Percentiles rank a stretch among this genome's conserved stretches.
Evolutionary conservation across 2,113 vertebrate species (phyloP).

Genomic region (Pao palembangensis): DNA sequence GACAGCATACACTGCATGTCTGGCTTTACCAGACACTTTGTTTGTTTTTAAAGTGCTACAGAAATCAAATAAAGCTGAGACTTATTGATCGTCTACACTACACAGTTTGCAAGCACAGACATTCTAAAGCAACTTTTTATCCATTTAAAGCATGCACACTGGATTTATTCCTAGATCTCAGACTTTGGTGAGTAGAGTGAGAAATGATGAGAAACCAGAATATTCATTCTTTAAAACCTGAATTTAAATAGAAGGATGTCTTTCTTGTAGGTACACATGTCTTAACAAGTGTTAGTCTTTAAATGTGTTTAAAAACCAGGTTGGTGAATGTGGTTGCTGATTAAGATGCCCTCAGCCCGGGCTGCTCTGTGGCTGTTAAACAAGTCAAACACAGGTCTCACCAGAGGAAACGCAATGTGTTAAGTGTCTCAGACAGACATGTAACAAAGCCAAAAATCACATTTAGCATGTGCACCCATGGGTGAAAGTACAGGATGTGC

Average conservation of each 20-base stretch:
- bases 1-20: no score
- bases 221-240: background rate
- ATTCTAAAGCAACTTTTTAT: no score
- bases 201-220: background rate
- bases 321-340: background rate
- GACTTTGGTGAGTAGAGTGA: no score
- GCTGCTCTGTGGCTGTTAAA: conserved; percentile 31
- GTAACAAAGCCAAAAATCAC: conserved; percentile 36
- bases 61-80: no score
- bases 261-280: background rate
- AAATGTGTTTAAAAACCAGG: conserved; percentile 16
- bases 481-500: conserved; percentile 46
- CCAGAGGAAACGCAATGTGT: conserved; percentile 35
- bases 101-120: no score
- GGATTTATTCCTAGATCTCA: no score
- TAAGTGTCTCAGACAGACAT: conserved; percentile 32
- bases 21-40: no score
- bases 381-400: conserved; percentile 16
- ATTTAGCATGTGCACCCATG: conserved; percentile 47
- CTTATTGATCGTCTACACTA: no score
- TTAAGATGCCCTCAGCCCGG: conserved; percentile 13
- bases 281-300: background rate
- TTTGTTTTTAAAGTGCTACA: no score
- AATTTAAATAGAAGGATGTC: no score
- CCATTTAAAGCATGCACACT: no score